Evolutionary conservation across 2,797 vertebrate species (phyloP).

Genomic region (Siniperca scherzeri): DNA sequence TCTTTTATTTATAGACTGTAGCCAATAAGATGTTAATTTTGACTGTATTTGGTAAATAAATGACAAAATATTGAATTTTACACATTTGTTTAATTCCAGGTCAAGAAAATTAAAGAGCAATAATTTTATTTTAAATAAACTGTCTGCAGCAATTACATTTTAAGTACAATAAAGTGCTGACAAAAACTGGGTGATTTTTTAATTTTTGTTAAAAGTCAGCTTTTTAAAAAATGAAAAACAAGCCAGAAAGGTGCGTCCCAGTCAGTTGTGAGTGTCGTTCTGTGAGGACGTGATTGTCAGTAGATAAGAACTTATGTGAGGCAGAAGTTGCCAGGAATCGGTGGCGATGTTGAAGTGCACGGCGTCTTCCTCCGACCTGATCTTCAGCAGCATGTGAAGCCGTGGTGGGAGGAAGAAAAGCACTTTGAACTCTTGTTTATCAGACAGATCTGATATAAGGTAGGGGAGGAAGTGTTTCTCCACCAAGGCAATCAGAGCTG

Average conservation of each 20-base stretch:
- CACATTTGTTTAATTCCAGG: conserved; percentile 37
- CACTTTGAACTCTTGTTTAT: conserved; percentile 70
- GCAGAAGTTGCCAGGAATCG: conserved; percentile 89
- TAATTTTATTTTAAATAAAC: conserved; percentile 49
- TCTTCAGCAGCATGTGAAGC: conserved; percentile 85
- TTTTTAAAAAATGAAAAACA: conserved; percentile 45
- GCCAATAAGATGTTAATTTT: neutral
- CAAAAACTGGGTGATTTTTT: neutral
- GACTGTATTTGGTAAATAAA: conserved; percentile 11
- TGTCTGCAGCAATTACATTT: neutral
- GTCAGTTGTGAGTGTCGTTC: conserved; percentile 9
- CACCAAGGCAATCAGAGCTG: conserved; percentile 75
- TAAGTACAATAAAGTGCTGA: conserved; percentile 30
- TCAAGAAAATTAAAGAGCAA: conserved; percentile 53
- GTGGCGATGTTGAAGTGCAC: conserved; percentile 86
- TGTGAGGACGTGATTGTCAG: conserved; percentile 65
- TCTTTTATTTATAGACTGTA: conserved; percentile 4
- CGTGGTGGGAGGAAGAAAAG: conserved; percentile 87
- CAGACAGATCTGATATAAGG: conserved; percentile 71
- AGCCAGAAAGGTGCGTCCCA: neutral
- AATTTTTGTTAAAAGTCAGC: conserved; percentile 58
- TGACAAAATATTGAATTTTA: conserved; percentile 18
- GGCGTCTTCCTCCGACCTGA: conserved; percentile 76
- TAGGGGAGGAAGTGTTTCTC: conserved; percentile 82
- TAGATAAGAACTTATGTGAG: conserved; percentile 85